phyloP scores from a whole-genome alignment of 2,888 invertebrate genomes.

The Drosophila diplacantha region DNA sequence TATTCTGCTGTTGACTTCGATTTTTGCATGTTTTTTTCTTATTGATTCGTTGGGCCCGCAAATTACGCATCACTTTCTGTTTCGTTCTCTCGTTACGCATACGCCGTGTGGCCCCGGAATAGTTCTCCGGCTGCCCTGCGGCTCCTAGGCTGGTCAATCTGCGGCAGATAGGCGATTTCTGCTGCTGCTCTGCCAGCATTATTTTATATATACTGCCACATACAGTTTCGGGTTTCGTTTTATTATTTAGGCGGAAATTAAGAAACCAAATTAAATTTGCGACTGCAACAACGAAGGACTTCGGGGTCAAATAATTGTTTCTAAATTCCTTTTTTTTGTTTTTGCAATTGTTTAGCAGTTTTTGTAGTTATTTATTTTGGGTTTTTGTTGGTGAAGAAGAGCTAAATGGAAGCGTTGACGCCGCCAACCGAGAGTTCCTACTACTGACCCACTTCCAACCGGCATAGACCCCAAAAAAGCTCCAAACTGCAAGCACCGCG shows the following conservation, averaged over 20 bases:
- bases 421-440: slow-evolving; percentile 59
- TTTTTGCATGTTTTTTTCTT: slow-evolving; percentile 20
- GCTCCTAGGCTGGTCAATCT: slow-evolving; percentile 15
- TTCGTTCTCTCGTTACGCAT: slow-evolving; percentile 65
- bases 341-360: too few relatives aligned
- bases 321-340: slow-evolving; percentile 9
- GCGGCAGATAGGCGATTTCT: slow-evolving; percentile 12
- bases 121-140: slow-evolving; percentile 16
- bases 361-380: slow-evolving; percentile 38
- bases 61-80: slow-evolving; percentile 70
- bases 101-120: slow-evolving; percentile 53
- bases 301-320: not conserved
- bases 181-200: slow-evolving; percentile 24
- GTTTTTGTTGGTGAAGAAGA: slow-evolving; percentile 26
- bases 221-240: not conserved
- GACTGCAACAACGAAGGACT: slow-evolving; percentile 11
- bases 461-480: slow-evolving; percentile 60
- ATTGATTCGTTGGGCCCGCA: slow-evolving; percentile 43
- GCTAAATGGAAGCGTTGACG: slow-evolving; percentile 44
- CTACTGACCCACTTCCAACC: slow-evolving; percentile 75
- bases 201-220: slow-evolving; percentile 15
- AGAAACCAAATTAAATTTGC: slow-evolving; percentile 9
- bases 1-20: slow-evolving; percentile 7
- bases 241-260: not conserved
- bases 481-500: slow-evolving; percentile 33